Evolutionary conservation across 1,140 invertebrate genomes (phyloP), one percentile per base, ranked within the genome.

Genomic region (Eufriesea mexicana): DNA sequence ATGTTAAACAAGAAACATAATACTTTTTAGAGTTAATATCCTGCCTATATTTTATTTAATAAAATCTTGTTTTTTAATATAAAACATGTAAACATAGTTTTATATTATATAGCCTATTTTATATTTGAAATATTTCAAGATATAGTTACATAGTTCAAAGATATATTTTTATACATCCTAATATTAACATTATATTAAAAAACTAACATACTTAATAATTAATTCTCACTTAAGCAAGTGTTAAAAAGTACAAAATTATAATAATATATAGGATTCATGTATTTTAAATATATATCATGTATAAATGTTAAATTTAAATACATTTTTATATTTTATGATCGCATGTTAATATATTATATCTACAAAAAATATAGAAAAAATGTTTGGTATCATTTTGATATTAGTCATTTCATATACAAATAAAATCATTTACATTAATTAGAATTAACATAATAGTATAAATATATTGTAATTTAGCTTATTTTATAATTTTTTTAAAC

Each of bases 21-120:
- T 64, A 54, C 67, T n/a, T n/a, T 28, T 76, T 67, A 76, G 62
- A 76, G 12, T 76, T 76, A 59, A 59, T 67, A 45, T 67, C 54
- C 72, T 67, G 45, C 16, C 45, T 76, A 18, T 75, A 49, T 76
- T 75, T 81, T 28, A 80, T 64, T 78, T 73, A 73, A 6, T 51
- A 16, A 18, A 49, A 42, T 25, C 47, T n/a, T n/a, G 55, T 64
- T 61, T 72, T 28, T 23, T 42, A 42, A 18, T 18, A 7, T 45
- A 73, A 73, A 45, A 57, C 1, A 2, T 55, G n/a, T 72, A 55
- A 51, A 64, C 12, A 42, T 20, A 64, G 18, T 9, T 20, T 76
- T 76, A 20, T 8, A 49, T 1, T 35, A 35, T 49, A 16, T 6
- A 49, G 8, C 25, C 8, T 49, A n/a, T n/a, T n/a, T n/a, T n/a